A percentile compares a stretch with the other conserved stretches of the same genome.
These are phyloP conservation scores for Drosophila prolongata DNA, from an alignment of 2,888 invertebrate genomes.

Conservation along the genomic window DNA sequence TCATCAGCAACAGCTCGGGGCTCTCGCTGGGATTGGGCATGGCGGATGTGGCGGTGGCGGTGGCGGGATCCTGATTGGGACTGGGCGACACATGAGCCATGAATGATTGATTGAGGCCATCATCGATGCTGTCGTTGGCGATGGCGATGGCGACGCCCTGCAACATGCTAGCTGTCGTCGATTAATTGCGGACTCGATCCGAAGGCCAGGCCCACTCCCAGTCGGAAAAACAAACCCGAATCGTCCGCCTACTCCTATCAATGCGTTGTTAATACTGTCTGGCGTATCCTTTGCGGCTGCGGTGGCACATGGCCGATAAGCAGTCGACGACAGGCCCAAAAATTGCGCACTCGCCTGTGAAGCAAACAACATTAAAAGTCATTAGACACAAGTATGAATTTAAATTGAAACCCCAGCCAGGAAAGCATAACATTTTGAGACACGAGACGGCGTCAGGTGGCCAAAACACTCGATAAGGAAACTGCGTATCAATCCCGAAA, in stretches of 20 bases:
- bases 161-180: constrained; percentile 62
- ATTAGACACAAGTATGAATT: constrained; percentile 72
- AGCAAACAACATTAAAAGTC: constrained; percentile 79
- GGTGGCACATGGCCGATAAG: constrained; percentile 74
- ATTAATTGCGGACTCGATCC: constrained; percentile 61
- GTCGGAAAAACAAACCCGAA: constrained; percentile 10
- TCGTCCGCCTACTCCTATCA: constrained; percentile 42
- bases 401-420: constrained; percentile 57
- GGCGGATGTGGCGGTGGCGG: not conserved
- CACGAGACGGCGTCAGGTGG: constrained; percentile 37
- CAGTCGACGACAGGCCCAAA: constrained; percentile 48
- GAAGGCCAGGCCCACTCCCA: not conserved
- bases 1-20: constrained; percentile 69
- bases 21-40: constrained; percentile 40
- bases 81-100: constrained; percentile 67
- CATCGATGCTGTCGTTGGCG: constrained; percentile 55
- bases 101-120: constrained; percentile 75
- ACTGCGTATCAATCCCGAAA: constrained; percentile 20
- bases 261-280: constrained; percentile 67
- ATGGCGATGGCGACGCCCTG: constrained; percentile 54
- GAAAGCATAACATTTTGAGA: constrained; percentile 28
- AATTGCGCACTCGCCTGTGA: constrained; percentile 75
- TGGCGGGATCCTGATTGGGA: constrained; percentile 22
- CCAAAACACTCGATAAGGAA: constrained; percentile 4
- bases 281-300: constrained; percentile 30